A percentile compares a stretch with the other conserved stretches of the same genome.
phyloP scores from a whole-genome alignment of 2,113 vertebrate genomes.

The Gopherus flavomarginatus region DNA sequence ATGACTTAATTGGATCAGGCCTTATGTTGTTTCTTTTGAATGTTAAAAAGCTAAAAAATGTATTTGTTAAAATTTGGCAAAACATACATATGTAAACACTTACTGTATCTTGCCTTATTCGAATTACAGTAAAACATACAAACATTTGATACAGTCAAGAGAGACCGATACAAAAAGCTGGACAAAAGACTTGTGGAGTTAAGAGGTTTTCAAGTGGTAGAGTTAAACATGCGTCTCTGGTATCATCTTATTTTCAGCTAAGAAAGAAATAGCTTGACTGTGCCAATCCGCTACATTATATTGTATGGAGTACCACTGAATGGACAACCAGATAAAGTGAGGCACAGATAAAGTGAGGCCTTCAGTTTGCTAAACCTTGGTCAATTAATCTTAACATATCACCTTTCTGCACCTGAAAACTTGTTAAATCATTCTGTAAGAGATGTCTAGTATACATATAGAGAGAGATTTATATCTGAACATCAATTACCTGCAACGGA shows the following conservation, averaged over 20 bases:
- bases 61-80: background rate
- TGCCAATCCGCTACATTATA: background rate
- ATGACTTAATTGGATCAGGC: background rate
- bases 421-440: background rate
- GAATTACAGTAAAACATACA: background rate
- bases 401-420: background rate
- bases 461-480: conserved; percentile 7
- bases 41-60: background rate
- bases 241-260: rapidly evolving
- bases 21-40: background rate
- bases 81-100: background rate
- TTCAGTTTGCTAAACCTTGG: background rate
- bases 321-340: background rate
- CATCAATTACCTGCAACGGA: conserved; percentile 87
- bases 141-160: background rate
- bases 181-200: rapidly evolving
- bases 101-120: background rate
- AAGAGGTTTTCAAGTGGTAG: background rate
- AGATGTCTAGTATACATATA: background rate
- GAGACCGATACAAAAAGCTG: background rate
- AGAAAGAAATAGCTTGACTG: background rate
- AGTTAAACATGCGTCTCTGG: background rate
- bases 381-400: background rate
- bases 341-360: background rate
- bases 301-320: background rate